Evolutionary conservation across 2,888 invertebrate species (phyloP).

Genomic region (Amphipyra berbera): DNA sequence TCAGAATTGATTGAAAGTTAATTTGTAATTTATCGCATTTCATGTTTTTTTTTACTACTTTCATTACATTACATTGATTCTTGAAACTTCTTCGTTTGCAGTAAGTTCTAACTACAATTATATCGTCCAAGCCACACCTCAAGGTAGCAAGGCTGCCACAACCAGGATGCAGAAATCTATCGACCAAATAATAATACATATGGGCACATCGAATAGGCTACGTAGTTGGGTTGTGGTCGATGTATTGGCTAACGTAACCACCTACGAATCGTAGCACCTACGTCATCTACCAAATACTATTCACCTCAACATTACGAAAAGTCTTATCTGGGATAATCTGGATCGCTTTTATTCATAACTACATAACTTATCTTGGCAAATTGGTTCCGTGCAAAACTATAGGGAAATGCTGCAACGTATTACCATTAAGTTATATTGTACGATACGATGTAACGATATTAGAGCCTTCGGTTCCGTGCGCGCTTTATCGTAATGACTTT

Average conservation of each 20-base stretch:
- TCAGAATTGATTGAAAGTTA: no score
- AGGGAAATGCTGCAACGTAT: conserved; percentile 36
- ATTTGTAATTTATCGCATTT: no score
- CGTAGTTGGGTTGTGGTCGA: not conserved
- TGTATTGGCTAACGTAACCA: not conserved
- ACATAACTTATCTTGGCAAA: conserved; percentile 28
- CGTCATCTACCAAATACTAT: not conserved
- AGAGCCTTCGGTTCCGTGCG: conserved; percentile 29
- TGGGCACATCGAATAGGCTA: conserved; percentile 7
- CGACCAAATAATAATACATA: not conserved
- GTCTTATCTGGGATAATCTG: conserved; percentile 7
- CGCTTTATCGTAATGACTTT: conserved; percentile 50
- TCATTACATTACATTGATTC: no score
- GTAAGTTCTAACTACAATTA: not conserved
- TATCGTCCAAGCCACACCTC: not conserved
- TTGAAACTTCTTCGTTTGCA: no score
- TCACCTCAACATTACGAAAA: not conserved
- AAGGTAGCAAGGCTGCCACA: not conserved
- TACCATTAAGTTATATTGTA: conserved; percentile 53
- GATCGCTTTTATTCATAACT: conserved; percentile 16
- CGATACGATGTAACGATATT: conserved; percentile 42
- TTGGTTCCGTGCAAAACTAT: conserved; percentile 35
- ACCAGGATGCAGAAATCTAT: not conserved
- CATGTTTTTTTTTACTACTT: no score
- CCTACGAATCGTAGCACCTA: conserved; percentile 10